Evolutionary conservation across 2,113 vertebrate species (phyloP), one percentile per base, ranked within the genome.

Genomic region (Perognathus longimembris): DNA sequence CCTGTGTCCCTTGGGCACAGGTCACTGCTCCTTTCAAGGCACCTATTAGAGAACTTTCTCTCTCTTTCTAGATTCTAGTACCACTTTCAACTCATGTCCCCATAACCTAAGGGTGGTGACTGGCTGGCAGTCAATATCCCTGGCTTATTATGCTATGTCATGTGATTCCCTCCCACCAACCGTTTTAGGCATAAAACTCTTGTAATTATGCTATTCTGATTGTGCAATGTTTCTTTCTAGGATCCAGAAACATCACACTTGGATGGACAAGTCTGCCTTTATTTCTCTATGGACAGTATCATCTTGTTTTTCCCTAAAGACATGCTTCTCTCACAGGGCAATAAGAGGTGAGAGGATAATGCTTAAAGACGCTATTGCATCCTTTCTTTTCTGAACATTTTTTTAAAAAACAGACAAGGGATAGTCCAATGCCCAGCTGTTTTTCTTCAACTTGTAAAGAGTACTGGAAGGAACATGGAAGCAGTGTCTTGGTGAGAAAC

Each of bases 311-410:
- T 36, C 8, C 32, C 36, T 67, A 57, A 92, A 85, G 76, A 88
- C 7, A 45, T 0, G 17, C 20, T 94, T 93, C 30, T 85, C 74
- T 61, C 7, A 32, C 1, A 54, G 26, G 30, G 9, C 38, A 73
- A 30, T 4, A 38, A 24, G 34, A 85, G n/a, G 38, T 26, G 67
- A 64, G 0, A 75, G 34, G 36, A 30, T 21, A 20, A 34, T 59
- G 36, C 42, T n/a, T 63, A 45, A 50, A 11, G 9, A 18, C 59
- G n/a, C 61, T 64, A 71, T 63, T 70, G 67, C 50, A 82, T 32
- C 17, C 18, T 12, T 75, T 89, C 91, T 74, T 89, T 92, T 73
- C 85, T 75, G 66, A 63, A 26, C 36, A 85, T 57, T 92, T 95
- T 28, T 88, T 54, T 54, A 17, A 17, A 54, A 89, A 82, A 71